Evolutionary conservation across 1,140 invertebrate species (phyloP).

Genomic region (Procambarus clarkii): DNA sequence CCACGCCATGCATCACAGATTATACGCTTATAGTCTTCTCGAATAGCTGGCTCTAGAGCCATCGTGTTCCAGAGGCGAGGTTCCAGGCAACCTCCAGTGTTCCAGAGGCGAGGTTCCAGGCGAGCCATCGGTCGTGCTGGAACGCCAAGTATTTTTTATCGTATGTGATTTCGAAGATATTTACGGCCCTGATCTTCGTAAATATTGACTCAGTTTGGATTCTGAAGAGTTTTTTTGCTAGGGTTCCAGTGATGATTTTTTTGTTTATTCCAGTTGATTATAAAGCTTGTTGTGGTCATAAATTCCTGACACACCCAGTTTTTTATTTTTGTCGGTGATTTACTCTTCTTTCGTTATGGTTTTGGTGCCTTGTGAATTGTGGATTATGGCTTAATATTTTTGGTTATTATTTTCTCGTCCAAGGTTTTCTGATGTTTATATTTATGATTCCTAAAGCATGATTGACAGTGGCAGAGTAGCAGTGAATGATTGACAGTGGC

Average conservation of each 20-base stretch:
- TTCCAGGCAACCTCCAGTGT: background rate
- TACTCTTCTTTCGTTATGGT: too few species aligned
- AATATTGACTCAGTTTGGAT: background rate
- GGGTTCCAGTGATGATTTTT: background rate
- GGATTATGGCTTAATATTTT: too few species aligned
- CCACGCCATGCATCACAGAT: background rate
- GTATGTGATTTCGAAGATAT: background rate
- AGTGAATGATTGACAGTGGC: too few species aligned
- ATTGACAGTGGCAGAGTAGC: too few species aligned
- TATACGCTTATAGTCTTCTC: background rate
- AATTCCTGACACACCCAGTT: background rate
- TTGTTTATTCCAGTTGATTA: background rate
- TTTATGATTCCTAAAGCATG: too few species aligned
- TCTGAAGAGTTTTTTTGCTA: background rate
- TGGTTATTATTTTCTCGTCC: too few species aligned
- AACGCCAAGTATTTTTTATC: background rate
- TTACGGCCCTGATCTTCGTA: background rate
- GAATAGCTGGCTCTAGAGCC: background rate
- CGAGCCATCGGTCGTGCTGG: background rate
- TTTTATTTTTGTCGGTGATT: too few species aligned
- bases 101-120: background rate
- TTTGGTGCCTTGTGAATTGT: too few species aligned
- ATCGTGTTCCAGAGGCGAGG: background rate
- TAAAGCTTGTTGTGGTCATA: background rate
- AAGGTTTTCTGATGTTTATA: too few species aligned